Evolutionary conservation across 2,113 vertebrate species (phyloP).

Genomic region (Spea bombifrons): DNA sequence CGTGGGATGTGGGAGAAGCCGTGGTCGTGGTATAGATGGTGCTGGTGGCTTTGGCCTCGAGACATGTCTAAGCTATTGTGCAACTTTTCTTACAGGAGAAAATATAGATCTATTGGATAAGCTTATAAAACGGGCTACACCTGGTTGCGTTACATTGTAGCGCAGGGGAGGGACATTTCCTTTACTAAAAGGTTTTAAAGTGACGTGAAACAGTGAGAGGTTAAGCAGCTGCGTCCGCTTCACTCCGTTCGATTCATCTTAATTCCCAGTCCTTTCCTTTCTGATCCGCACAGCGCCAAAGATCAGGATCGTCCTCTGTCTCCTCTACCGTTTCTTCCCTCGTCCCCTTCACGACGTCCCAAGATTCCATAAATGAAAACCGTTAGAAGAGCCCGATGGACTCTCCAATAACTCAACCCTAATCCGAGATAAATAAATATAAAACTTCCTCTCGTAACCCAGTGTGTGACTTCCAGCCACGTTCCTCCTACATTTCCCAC

Average conservation of each 20-base stretch:
- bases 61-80: constrained; percentile 48
- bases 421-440: constrained; percentile 38
- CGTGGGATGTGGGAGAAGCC: constrained; percentile 19
- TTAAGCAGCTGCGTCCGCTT: constrained; percentile 28
- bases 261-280: neutral
- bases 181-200: constrained; percentile 25
- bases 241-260: neutral
- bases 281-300: neutral
- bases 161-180: constrained; percentile 43
- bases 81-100: constrained; percentile 40
- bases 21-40: neutral
- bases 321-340: neutral
- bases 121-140: constrained; percentile 63
- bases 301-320: neutral
- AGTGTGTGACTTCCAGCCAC: constrained; percentile 28
- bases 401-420: constrained; percentile 44
- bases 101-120: constrained; percentile 74
- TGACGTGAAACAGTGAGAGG: constrained; percentile 18
- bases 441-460: constrained; percentile 43
- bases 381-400: constrained; percentile 60
- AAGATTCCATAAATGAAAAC: constrained; percentile 56
- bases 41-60: constrained; percentile 51
- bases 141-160: constrained; percentile 87
- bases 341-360: constrained; percentile 24
- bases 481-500: neutral